Conservation (phyloP, 2,113 vertebrate genomes). For the Romanogobio albipinnatus region DNA sequence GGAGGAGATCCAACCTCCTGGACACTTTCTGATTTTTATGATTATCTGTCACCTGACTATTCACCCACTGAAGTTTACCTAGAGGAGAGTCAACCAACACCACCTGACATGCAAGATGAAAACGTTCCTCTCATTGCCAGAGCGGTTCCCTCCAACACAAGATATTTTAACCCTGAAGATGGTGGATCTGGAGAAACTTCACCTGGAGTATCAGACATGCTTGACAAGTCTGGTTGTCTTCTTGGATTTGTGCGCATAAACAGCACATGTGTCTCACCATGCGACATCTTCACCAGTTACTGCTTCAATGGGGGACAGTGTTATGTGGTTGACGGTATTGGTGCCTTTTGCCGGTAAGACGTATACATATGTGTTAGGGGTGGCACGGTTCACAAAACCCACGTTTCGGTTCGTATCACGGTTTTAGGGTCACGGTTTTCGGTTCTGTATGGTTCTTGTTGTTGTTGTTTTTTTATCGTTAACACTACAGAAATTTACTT, state of each 20-base stretch:
- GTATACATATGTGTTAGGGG: background rate
- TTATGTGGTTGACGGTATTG: conserved; percentile 83
- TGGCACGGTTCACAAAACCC: too few relatives aligned
- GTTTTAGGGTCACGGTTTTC: too few relatives aligned
- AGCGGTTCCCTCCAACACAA: conserved; percentile 58
- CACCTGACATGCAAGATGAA: conserved; percentile 75
- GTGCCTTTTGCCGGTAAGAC: conserved; percentile 86
- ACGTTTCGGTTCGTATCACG: too few relatives aligned
- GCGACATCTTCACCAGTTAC: conserved; percentile 80
- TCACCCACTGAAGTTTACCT: conserved; percentile 85
- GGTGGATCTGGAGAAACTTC: conserved; percentile 17
- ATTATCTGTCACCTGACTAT: conserved; percentile 87
- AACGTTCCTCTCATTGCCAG: conserved; percentile 67
- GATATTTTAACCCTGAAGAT: conserved; percentile 35
- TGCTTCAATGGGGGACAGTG: conserved; percentile 88
- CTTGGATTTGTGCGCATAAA: conserved; percentile 79
- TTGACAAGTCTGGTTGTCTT: conserved; percentile 66
- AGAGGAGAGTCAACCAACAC: conserved; percentile 80
- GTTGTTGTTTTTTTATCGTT: too few relatives aligned
- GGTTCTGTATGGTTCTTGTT: too few relatives aligned
- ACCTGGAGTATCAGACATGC: background rate
- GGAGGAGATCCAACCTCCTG: conserved; percentile 77
- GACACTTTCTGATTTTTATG: conserved; percentile 84
- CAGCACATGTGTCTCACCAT: conserved; percentile 80
- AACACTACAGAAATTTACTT: too few relatives aligned